Percentiles rank a stretch among this genome's conserved stretches.
These are phyloP conservation scores for Anseranas semipalmata DNA, from an alignment of 2,113 vertebrate genomes.

Conservation along the genomic window DNA sequence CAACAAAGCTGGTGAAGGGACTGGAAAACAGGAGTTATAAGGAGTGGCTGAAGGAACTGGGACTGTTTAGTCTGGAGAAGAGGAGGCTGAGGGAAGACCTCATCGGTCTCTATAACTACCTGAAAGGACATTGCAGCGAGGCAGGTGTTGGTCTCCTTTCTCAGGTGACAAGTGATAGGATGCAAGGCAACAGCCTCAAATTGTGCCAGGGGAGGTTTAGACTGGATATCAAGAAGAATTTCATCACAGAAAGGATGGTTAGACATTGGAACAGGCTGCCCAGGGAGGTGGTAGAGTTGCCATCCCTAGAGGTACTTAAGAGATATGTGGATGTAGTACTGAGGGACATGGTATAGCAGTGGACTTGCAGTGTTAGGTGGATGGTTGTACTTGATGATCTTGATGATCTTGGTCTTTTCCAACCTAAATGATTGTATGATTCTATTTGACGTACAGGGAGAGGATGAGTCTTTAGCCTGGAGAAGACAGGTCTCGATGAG, in stretches of 20 bases:
- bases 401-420: background rate
- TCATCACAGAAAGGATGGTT: background rate
- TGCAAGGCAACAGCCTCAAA: too few species aligned
- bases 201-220: too few species aligned
- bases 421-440: background rate
- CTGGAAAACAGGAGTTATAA: too few species aligned
- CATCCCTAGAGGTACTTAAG: background rate
- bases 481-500: background rate
- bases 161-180: too few species aligned
- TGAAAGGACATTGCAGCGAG: too few species aligned
- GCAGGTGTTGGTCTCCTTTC: too few species aligned
- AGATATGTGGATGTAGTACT: background rate
- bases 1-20: too few species aligned
- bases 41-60: too few species aligned
- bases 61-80: too few species aligned
- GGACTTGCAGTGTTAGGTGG: background rate
- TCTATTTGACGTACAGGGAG: background rate
- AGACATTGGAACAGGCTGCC: background rate
- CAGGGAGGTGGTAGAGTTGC: background rate
- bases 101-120: too few species aligned
- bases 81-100: too few species aligned
- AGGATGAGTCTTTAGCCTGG: background rate
- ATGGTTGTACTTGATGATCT: background rate
- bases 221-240: too few species aligned
- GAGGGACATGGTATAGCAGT: background rate